phyloP scores from a whole-genome alignment of 2,113 vertebrate genomes.

The Xenopus borealis region DNA sequence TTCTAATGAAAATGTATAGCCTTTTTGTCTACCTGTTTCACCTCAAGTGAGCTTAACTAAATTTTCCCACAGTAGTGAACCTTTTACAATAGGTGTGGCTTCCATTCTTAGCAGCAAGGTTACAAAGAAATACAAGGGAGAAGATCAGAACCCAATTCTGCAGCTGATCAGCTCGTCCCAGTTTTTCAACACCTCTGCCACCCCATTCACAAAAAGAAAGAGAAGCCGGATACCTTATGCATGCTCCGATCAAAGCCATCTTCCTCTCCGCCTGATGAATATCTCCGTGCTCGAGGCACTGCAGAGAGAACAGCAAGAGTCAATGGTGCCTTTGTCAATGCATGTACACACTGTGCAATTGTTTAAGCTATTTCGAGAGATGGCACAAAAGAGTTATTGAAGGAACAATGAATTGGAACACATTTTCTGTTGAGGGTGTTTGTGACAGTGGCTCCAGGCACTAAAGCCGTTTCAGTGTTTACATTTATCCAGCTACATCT shows the following conservation, averaged over 20 bases:
- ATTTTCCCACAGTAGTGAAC: no score
- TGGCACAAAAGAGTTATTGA: conserved; percentile 13
- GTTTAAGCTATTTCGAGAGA: conserved; percentile 5
- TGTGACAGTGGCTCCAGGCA: conserved; percentile 21
- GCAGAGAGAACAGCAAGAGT: conserved; percentile 31
- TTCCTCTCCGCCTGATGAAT: conserved; percentile 78
- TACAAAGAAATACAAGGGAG: no score
- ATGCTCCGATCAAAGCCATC: conserved; percentile 76
- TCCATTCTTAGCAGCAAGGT: no score
- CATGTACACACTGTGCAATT: background rate
- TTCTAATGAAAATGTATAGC: no score
- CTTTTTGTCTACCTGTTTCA: no score
- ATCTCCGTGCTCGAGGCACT: conserved; percentile 76
- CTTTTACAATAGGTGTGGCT: no score
- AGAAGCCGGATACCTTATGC: conserved; percentile 69
- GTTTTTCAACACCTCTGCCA: background rate
- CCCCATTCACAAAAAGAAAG: background rate
- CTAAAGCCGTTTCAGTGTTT: background rate
- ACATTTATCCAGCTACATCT: background rate
- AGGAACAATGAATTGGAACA: background rate
- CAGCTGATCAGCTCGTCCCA: background rate
- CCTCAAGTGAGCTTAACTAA: no score
- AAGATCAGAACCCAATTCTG: no score
- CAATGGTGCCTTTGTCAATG: conserved; percentile 1
- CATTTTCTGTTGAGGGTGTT: background rate